Evolutionary conservation across 2,113 vertebrate species (phyloP).

Genomic region (Megaceryle torquata): DNA sequence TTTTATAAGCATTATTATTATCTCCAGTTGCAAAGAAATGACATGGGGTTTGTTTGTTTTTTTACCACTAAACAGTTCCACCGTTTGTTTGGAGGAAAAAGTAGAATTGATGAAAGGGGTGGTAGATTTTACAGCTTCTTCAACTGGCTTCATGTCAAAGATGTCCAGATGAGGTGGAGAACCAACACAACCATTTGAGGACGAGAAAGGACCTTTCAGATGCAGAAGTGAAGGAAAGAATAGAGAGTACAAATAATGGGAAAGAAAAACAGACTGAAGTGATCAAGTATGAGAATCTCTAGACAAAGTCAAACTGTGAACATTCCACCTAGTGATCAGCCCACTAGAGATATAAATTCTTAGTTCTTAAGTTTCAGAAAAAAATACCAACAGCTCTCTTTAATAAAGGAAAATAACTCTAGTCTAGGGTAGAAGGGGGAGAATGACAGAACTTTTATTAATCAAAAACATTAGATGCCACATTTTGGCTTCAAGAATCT

Average conservation of each 20-base stretch:
- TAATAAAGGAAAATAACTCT: background rate
- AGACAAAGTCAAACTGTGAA: background rate
- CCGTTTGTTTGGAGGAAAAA: constrained; percentile 71
- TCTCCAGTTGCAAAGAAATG: constrained; percentile 17
- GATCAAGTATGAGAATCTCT: background rate
- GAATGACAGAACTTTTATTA: background rate
- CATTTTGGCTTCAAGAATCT: background rate
- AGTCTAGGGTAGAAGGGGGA: background rate
- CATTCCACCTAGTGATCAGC: background rate
- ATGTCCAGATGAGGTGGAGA: constrained; percentile 75
- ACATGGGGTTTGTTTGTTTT: background rate
- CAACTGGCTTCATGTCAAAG: constrained; percentile 78
- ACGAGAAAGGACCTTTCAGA: constrained; percentile 71
- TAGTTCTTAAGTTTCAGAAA: background rate
- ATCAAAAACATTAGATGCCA: background rate
- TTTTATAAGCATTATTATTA: background rate
- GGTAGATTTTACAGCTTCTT: constrained; percentile 75
- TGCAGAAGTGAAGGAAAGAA: constrained; percentile 57
- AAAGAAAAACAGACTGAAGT: constrained; percentile 24
- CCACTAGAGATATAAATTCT: background rate
- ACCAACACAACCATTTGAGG: constrained; percentile 74
- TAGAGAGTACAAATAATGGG: constrained; percentile 45
- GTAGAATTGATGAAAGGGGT: constrained; percentile 65
- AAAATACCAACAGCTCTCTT: background rate
- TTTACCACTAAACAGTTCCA: constrained; percentile 76